A percentile compares a stretch with the other conserved stretches of the same genome.
phyloP scores from a whole-genome alignment of 1,140 invertebrate species.

The Diorhabda carinulata region DNA sequence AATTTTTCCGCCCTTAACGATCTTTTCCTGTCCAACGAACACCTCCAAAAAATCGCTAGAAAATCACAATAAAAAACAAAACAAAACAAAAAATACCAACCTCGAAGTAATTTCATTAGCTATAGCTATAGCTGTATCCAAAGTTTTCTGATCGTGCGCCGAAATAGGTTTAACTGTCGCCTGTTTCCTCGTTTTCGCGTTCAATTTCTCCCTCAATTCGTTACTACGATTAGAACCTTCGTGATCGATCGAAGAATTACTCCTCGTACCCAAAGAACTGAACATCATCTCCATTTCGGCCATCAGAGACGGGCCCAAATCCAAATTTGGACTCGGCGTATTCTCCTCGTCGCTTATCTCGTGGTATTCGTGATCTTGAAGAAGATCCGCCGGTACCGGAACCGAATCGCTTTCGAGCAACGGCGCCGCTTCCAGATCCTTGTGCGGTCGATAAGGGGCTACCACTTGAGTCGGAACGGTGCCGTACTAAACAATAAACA shows the following conservation, averaged over 20 bases:
- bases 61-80: too few species aligned
- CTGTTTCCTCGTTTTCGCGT: constrained; percentile 68
- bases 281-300: constrained; percentile 96
- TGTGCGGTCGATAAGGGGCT: constrained; percentile 81
- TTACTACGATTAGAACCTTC: constrained; percentile 57
- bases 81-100: constrained; percentile 7
- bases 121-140: constrained; percentile 89
- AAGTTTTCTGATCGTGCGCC: constrained; percentile 85
- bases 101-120: constrained; percentile 87
- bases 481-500: constrained; percentile 60
- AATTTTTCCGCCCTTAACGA: too few species aligned
- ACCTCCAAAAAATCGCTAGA: too few species aligned
- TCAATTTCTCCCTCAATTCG: constrained; percentile 64
- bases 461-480: constrained; percentile 81
- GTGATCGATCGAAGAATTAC: constrained; percentile 47
- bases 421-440: constrained; percentile 64
- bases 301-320: constrained; percentile 88
- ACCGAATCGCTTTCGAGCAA: constrained; percentile 46
- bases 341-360: constrained; percentile 88
- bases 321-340: constrained; percentile 58
- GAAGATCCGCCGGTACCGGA: constrained; percentile 36
- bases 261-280: constrained; percentile 48
- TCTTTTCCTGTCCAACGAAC: too few species aligned
- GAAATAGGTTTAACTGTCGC: constrained; percentile 89
- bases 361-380: constrained; percentile 77